Percentiles rank a stretch among this genome's conserved stretches.
These are phyloP conservation scores for Enteromius afrohamiltoni DNA, from an alignment of 2,797 vertebrate species.

Conservation along the genomic window DNA sequence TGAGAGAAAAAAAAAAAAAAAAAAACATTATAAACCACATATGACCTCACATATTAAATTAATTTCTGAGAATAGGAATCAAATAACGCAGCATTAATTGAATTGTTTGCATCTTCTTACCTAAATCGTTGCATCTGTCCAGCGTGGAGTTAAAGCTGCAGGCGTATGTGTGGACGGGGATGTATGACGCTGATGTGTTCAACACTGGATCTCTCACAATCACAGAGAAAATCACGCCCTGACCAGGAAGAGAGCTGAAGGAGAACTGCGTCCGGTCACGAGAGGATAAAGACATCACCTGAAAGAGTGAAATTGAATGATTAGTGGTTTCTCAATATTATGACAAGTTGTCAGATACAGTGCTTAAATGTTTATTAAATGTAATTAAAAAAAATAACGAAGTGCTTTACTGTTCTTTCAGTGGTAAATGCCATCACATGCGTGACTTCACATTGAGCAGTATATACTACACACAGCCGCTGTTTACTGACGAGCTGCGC, in stretches of 20 bases:
- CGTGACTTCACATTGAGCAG: too few species aligned
- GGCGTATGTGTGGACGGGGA: slow-evolving; percentile 90
- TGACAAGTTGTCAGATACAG: neutral
- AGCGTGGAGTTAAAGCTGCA: slow-evolving; percentile 84
- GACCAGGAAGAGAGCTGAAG: slow-evolving; percentile 88
- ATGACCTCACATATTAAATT: neutral
- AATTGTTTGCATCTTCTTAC: slow-evolving; percentile 71
- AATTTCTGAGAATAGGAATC: neutral
- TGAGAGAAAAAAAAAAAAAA: slow-evolving; percentile 68
- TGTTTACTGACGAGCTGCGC: too few species aligned
- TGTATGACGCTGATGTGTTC: slow-evolving; percentile 89
- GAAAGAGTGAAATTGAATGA: neutral
- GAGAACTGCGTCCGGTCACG: slow-evolving; percentile 76
- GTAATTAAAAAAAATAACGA: neutral
- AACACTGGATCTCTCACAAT: slow-evolving; percentile 86
- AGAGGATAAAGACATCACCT: slow-evolving; percentile 83
- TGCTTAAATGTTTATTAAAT: neutral
- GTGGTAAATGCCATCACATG: too few species aligned
- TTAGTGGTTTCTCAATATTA: neutral
- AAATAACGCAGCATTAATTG: neutral
- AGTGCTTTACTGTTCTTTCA: too few species aligned
- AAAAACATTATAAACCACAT: neutral
- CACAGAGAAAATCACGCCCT: slow-evolving; percentile 91
- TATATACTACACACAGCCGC: too few species aligned
- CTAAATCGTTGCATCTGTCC: slow-evolving; percentile 82